Evolutionary conservation across 2,113 vertebrate species (phyloP), one percentile per base, ranked within the genome.

Genomic region (Stictonetta naevosa): DNA sequence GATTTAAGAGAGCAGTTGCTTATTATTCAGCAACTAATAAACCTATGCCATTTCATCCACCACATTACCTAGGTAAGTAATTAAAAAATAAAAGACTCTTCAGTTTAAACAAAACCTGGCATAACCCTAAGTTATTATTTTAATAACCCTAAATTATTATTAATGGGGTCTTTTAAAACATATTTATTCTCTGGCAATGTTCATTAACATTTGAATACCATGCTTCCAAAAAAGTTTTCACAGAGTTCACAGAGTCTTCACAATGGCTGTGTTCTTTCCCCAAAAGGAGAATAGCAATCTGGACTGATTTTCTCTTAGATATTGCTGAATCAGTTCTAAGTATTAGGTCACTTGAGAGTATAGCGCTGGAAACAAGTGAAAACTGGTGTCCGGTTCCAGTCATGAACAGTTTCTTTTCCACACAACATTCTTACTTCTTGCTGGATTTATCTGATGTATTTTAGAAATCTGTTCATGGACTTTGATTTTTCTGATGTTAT

Each of bases 1-100:
- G 99, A 88, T 99, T 99, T 97, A 99, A 99, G 98, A 99, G 98
- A 97, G 99, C 99, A 28, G 98, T 99, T 98, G 99, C 98, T 92
- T 99, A 99, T 98, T 99, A 99, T 95, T 98, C 99, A 68, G 98
- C 97, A 82, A 99, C 98, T 97, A 99, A 98, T 98, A 98, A 98
- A 91, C 98, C 98, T 91, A 98, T 98, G 87, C 97, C 98, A 97
- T 98, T 98, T 98, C 98, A 98, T 96, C 98, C 98, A 96, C 97
- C 98, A 95, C 98, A 98, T 97, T 98, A 98, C 93, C 96, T 98
- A 95, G 98, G 99, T 99, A 98, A 97, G 98, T 98, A 85, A 53
- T 36, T 26, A 50, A 72, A 85, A 84, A 53, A 55, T 86, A 2
- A 26, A 89, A 67, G 48, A 36, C 56, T 72, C 58, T 78, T 79